Base-by-base conservation (phyloP, 2,888 invertebrate species). In the Ceraclea dissimilis region DNA sequence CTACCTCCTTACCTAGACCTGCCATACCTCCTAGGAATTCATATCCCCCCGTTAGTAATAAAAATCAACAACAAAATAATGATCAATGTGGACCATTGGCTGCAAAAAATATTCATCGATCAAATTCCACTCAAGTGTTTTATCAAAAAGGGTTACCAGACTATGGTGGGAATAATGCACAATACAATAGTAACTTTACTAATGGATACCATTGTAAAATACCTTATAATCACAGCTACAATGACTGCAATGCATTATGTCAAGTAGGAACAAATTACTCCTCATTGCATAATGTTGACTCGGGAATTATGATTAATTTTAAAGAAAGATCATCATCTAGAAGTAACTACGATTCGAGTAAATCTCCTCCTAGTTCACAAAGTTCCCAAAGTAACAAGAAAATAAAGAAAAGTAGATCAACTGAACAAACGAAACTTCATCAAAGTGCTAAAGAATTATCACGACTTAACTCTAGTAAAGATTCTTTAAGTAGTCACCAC, bases 11-110 rank as follows among this genome's bases (percentile, higher is more conserved):
- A 70, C 76, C 78, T 69, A 79, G 79, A 71, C 77, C 79, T 66
- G 75, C 78, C 74, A 74, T 80, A 69, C 80, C 81, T 67, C 81
- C 82, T 49, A 75, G 81, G 67, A 81, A 82, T 72, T 81, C 81
- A 64, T 82, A 81, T 69, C 82, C 81, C 65, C 79, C 81, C 47
- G 77, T 80, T 64, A 75, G 76, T 70, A 77, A 76, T 66, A 80
- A 79, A 75, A 72, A 68, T 66, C 78, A 77, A 75, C 71, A 58
- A 13, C 43, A 60, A 6, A 50, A 69, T 71, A 74, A 75, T 73
- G 73, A 75, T 71, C 73, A 73, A 68, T 72, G 69, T 71, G 75
- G 71, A 63, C 69, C 75, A 73, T 8, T 39, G 39, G 70, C 73
- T 69, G 74, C 72, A 68, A 71, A 78, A 71, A 71, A 80, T 69